phyloP scores from a whole-genome alignment of 2,113 vertebrate genomes.

The Malurus cyaneus region DNA sequence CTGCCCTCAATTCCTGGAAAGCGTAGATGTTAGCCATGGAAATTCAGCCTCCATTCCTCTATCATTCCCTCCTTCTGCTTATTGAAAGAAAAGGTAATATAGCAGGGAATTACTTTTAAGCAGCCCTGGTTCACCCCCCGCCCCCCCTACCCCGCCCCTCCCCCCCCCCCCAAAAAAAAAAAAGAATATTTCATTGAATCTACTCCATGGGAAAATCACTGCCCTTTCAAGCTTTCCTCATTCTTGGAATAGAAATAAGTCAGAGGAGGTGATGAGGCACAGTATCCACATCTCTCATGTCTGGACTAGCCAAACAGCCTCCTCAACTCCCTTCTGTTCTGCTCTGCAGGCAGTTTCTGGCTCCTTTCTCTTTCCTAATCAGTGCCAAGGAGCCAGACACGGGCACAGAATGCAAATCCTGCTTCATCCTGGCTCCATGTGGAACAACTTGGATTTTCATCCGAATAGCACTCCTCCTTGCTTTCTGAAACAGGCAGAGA shows the following conservation, averaged over 20 bases:
- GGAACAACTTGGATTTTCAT: not conserved
- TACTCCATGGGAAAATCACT: not conserved
- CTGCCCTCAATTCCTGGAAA: not conserved
- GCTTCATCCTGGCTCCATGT: not conserved
- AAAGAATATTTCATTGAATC: not conserved
- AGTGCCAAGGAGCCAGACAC: not conserved
- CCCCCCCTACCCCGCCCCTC: too few relatives aligned
- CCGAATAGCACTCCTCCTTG: not conserved
- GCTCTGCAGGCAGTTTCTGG: not conserved
- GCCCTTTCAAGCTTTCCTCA: not conserved
- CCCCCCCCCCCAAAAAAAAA: not conserved
- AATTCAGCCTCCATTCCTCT: not conserved
- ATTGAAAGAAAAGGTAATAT: not conserved
- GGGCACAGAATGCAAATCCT: constrained; percentile 32
- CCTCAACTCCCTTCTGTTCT: not conserved
- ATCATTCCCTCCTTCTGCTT: not conserved
- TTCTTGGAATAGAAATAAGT: constrained; percentile 14
- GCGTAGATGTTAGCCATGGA: not conserved
- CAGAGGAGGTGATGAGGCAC: not conserved
- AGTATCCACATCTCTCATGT: not conserved
- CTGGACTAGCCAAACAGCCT: not conserved
- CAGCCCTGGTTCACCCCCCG: not conserved
- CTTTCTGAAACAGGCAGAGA: not conserved
- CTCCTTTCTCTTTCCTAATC: not conserved
- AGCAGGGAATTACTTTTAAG: not conserved